Conservation (phyloP, 2,797 vertebrate genomes). For the Monodelphis domestica region DNA sequence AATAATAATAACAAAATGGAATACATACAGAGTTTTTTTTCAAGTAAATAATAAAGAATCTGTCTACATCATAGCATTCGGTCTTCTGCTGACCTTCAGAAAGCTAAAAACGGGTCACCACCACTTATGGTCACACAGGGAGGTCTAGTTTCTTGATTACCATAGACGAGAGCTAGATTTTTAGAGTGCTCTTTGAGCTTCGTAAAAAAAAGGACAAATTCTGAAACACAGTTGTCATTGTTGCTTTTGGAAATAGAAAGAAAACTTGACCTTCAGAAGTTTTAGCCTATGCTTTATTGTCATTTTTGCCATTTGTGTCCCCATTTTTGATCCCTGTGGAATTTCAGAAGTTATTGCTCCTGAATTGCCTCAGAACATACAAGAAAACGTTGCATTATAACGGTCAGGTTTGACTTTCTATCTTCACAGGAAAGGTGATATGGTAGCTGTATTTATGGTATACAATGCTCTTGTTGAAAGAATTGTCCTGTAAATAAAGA, state of each 20-base stretch:
- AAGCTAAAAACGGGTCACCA: not conserved
- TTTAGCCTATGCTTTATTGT: not conserved
- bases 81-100: not conserved
- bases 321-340: not conserved
- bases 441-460: not conserved
- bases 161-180: not conserved
- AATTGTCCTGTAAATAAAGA: constrained; percentile 15
- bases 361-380: not conserved
- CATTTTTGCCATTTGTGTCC: constrained; percentile 5
- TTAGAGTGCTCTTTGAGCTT: constrained; percentile 13
- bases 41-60: not conserved
- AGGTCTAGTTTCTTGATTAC: not conserved
- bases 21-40: not conserved
- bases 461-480: not conserved
- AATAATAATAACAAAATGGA: not conserved
- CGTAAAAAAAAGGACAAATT: not conserved
- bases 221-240: not conserved
- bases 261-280: not conserved
- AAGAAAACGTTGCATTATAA: not conserved
- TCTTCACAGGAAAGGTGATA: not conserved
- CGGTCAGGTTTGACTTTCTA: not conserved
- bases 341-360: not conserved
- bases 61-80: not conserved
- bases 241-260: constrained; percentile 16
- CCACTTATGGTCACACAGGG: not conserved